Conservation (phyloP, 2,797 vertebrate genomes). For the Avahi laniger region DNA sequence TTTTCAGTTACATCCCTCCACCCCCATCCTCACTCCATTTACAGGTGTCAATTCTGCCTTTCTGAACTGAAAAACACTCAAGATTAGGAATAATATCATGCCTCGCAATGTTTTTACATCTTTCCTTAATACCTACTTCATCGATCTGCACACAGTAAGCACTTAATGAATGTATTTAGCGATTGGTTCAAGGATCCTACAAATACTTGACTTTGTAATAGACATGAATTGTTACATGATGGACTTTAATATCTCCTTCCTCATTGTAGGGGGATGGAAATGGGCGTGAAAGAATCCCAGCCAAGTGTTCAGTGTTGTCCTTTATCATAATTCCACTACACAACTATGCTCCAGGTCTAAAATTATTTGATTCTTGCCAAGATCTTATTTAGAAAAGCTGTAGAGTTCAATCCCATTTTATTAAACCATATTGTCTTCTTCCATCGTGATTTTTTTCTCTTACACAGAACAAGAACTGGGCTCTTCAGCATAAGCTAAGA, state of each 20-base stretch:
- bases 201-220: slow-evolving; percentile 43
- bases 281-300: slow-evolving; percentile 41
- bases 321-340: slow-evolving; percentile 70
- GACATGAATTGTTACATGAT: slow-evolving; percentile 39
- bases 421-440: slow-evolving; percentile 40
- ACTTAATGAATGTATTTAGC: slow-evolving; percentile 52
- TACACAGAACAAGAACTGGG: slow-evolving; percentile 11
- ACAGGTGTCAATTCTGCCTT: not conserved
- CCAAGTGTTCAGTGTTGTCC: slow-evolving; percentile 46
- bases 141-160: slow-evolving; percentile 61
- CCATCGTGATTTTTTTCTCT: slow-evolving; percentile 27
- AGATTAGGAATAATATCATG: not conserved
- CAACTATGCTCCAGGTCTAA: slow-evolving; percentile 44
- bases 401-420: slow-evolving; percentile 54
- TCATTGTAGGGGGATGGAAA: slow-evolving; percentile 36
- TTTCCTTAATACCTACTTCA: slow-evolving; percentile 46
- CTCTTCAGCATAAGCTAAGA: slow-evolving; percentile 17
- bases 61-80: slow-evolving; percentile 24
- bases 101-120: slow-evolving; percentile 37
- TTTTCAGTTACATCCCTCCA: not conserved
- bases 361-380: slow-evolving; percentile 68
- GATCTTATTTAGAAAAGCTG: slow-evolving; percentile 69
- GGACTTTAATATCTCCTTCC: slow-evolving; percentile 42
- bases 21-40: not conserved
- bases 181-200: slow-evolving; percentile 45